Conservation (phyloP, 2,888 invertebrate species). For the Fissipunctia ypsillon region DNA sequence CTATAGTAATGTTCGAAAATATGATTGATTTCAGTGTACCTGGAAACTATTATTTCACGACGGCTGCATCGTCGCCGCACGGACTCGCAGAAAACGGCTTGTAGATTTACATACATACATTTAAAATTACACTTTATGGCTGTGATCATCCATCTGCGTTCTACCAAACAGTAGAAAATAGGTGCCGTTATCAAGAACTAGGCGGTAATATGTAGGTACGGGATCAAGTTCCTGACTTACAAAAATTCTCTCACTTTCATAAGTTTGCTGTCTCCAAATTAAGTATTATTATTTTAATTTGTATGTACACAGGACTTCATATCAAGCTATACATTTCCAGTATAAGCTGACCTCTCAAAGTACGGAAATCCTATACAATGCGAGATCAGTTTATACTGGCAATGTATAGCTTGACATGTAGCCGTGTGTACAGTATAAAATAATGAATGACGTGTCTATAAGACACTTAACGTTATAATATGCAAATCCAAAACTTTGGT, state of each 20-base stretch:
- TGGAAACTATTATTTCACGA: slow-evolving; percentile 83
- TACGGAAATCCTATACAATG: too few relatives aligned
- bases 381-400: too few relatives aligned
- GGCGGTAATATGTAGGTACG: background rate
- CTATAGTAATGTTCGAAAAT: slow-evolving; percentile 24
- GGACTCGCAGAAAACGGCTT: slow-evolving; percentile 81
- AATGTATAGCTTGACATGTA: too few relatives aligned
- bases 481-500: slow-evolving; percentile 58
- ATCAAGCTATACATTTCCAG: too few relatives aligned
- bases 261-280: background rate
- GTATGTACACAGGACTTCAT: too few relatives aligned
- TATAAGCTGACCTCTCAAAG: too few relatives aligned
- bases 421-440: too few relatives aligned
- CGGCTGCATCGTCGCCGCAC: slow-evolving; percentile 76
- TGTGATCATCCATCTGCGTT: slow-evolving; percentile 58
- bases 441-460: background rate
- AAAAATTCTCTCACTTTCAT: background rate
- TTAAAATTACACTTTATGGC: slow-evolving; percentile 49
- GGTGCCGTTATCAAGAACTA: background rate
- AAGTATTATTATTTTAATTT: background rate
- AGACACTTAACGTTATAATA: slow-evolving; percentile 40
- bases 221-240: background rate
- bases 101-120: slow-evolving; percentile 57
- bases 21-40: slow-evolving; percentile 73
- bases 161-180: slow-evolving; percentile 22